These are phyloP conservation scores for Struthio camelus DNA, from an alignment of 2,113 vertebrate species.

Conservation along the genomic window DNA sequence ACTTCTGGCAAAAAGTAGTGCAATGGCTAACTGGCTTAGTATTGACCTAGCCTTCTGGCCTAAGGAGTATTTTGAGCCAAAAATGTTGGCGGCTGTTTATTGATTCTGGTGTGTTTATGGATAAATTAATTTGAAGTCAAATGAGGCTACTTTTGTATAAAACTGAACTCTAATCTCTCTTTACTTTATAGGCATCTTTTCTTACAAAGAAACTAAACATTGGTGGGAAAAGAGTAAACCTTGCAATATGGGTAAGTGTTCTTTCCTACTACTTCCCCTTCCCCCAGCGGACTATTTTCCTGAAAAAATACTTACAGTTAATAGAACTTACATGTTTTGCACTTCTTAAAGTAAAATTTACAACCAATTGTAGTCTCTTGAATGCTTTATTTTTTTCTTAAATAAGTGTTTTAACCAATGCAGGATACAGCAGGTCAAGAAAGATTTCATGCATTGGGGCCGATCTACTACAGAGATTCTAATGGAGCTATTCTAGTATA, in stretches of 20 bases:
- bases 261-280: neutral
- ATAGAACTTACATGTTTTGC: neutral
- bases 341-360: neutral
- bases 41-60: constrained; percentile 1
- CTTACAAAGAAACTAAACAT: constrained; percentile 99
- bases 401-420: constrained; percentile 17
- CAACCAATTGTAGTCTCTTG: neutral
- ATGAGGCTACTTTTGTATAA: neutral
- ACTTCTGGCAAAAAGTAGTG: neutral
- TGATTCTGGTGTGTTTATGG: neutral
- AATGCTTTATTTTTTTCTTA: neutral
- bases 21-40: neutral
- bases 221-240: constrained; percentile 95
- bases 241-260: constrained; percentile 91
- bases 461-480: constrained; percentile 99
- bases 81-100: neutral
- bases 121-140: neutral
- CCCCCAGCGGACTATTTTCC: neutral
- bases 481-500: constrained; percentile 98
- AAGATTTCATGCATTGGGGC: constrained; percentile 95
- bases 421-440: constrained; percentile 99
- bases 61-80: neutral
- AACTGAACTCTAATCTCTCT: constrained; percentile 17
- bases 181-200: constrained; percentile 90
- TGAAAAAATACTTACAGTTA: neutral